Base-by-base conservation (phyloP, 2,797 vertebrate genomes). In the Agapornis canus region DNA sequence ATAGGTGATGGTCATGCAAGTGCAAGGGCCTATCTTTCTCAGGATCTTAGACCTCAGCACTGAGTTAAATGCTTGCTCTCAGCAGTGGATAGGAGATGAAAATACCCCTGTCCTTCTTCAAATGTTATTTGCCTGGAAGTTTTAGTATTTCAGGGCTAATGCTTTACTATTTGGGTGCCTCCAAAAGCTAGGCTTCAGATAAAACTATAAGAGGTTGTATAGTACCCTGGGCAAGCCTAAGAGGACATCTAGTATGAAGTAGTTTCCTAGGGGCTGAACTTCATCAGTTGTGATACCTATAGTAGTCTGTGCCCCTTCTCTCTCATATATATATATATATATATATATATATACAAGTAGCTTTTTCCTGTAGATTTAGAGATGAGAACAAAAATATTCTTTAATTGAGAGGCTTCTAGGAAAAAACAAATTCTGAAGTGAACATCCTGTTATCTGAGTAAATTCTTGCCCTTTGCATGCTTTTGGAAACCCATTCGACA, bases 1-100 rank as follows among this genome's bases (percentile, higher is more conserved):
- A 72, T 18, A 88, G 92, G 93, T 94, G 92, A 92, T 92, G 90
- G 82, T 86, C 86, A 68, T n/a, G 49, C 91, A 91, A 95, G 86
- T 90, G 95, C 80, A 84, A 96, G 88, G 90, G 92, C 84, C 82
- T 92, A 11, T 92, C 90, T 95, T 94, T 95, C 92, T 80, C 39
- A 35, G 92, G 78, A 75, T 92, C 76, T 91, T 90, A 87, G 81
- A 94, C 86, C 86, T 54, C 35, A 72, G 78, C 43, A 75, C 86
- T 68, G 73, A 80, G 88, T 82, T 93, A 22, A 93, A 96, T 95
- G 85, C 76, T 94, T 68, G 29, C 60, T 95, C 90, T 93, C 86
- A 71, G 91, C 88, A 75, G 95, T 81, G 71, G 71, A 54, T 81
- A 73, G 61, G 37, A 92, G 80, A 83, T 89, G 80, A 92, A 89